Conservation (phyloP, 2,888 invertebrate species). For the Drosophila pseudotalamancana region DNA sequence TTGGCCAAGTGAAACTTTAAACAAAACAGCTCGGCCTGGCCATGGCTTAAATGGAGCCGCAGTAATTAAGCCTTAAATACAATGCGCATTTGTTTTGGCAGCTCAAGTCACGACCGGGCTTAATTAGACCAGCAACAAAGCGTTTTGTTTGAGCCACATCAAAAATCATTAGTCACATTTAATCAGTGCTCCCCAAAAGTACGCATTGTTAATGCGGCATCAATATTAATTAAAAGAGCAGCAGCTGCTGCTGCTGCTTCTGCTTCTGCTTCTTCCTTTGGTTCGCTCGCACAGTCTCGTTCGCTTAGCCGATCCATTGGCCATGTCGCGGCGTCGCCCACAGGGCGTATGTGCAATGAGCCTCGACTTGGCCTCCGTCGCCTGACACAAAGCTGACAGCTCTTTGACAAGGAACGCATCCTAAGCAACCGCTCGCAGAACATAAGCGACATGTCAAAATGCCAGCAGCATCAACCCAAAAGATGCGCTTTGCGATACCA, state of each 20-base stretch:
- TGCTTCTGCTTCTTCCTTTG: slow-evolving; percentile 3
- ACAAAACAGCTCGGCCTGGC: slow-evolving; percentile 36
- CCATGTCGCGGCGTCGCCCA: slow-evolving; percentile 1
- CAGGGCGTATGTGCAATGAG: slow-evolving; percentile 55
- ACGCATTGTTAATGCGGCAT: slow-evolving; percentile 70
- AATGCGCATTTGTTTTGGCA: slow-evolving; percentile 63
- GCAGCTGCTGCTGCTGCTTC: background rate
- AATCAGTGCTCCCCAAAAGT: slow-evolving; percentile 64
- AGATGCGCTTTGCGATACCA: slow-evolving; percentile 68
- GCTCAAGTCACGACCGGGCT: slow-evolving; percentile 38
- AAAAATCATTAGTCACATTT: slow-evolving; percentile 70
- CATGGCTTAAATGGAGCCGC: slow-evolving; percentile 38
- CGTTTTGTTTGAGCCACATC: slow-evolving; percentile 52
- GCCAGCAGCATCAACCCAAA: slow-evolving; percentile 64
- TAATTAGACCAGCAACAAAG: slow-evolving; percentile 67
- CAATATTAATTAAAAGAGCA: slow-evolving; percentile 71
- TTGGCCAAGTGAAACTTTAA: slow-evolving; percentile 52
- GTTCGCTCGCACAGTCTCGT: background rate
- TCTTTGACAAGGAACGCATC: slow-evolving; percentile 76
- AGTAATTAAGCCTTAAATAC: slow-evolving; percentile 67
- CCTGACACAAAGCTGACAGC: slow-evolving; percentile 75
- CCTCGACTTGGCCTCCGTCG: slow-evolving; percentile 35
- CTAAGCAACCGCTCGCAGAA: slow-evolving; percentile 66
- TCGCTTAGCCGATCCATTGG: slow-evolving; percentile 19
- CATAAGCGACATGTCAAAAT: slow-evolving; percentile 76